Conservation (phyloP, 2,113 vertebrate species). For the Menura novaehollandiae region DNA sequence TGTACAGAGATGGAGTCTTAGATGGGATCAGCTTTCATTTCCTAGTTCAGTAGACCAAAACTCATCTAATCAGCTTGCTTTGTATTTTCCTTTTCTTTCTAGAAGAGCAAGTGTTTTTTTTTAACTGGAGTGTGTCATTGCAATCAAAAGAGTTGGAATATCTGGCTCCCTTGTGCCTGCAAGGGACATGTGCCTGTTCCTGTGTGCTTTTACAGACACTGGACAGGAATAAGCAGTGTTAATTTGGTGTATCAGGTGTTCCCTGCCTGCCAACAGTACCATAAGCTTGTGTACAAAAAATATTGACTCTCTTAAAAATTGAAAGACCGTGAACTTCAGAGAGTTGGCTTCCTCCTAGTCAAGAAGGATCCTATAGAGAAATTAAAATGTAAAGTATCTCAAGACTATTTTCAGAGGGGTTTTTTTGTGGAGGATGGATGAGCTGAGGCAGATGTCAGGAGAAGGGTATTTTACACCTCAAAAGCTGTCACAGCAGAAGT, state of each 20-base stretch:
- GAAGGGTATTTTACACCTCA: conserved; percentile 42
- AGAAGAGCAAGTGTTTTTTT: not conserved
- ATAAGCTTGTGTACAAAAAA: not conserved
- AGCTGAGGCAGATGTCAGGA: conserved; percentile 43
- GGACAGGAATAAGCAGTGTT: not conserved
- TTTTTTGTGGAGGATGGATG: not conserved
- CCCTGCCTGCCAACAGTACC: not conserved
- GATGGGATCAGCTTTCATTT: not conserved
- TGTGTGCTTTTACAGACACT: not conserved
- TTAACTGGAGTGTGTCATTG: not conserved
- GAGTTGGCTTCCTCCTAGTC: not conserved
- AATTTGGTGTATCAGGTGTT: not conserved
- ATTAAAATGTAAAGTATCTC: conserved; percentile 1
- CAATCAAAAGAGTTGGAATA: not conserved
- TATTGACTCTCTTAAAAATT: not conserved
- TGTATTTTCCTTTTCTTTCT: not conserved
- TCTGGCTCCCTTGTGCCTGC: not conserved
- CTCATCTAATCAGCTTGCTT: not conserved
- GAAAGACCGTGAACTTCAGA: not conserved
- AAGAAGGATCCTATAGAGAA: not conserved
- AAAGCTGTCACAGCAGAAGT: conserved; percentile 42
- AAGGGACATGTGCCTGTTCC: not conserved
- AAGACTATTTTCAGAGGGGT: not conserved
- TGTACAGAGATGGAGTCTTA: not conserved
- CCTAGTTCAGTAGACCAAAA: not conserved